Base-by-base conservation (phyloP, 2,888 invertebrate genomes). In the Oithona nana region DNA sequence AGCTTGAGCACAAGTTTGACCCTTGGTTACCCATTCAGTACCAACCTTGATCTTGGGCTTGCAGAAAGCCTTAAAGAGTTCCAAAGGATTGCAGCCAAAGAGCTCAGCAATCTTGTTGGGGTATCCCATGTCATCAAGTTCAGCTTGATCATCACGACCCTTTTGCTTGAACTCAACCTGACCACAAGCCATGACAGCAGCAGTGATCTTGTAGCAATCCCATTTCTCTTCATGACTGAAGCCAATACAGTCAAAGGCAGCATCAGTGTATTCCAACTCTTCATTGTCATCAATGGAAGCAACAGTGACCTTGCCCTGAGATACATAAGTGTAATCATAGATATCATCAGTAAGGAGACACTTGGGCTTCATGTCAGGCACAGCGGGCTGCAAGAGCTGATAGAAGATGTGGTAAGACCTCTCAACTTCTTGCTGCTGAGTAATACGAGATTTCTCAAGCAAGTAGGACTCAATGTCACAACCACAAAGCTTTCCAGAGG, bases 321-420 rank as follows among this genome's bases (percentile, higher is more conserved):
- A 82, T 73, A 90, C 81, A 81, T 86, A 88, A 79, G 82, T 77
- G 80, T 90, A 93, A 74, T 86, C 84, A 75, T 78, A 75, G 76
- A 87, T 76, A 78, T 88, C 82, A 75, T 86, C 80, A 73, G 81
- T 80, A 72, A 88, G 80, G 73, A 82, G 75, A 49, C 64, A 61
- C 56, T 31, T 61, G 55, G 22, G n/a, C 48, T 51, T 57, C 54
- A 62, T 39, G 51, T 64, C 30, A 60, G 62, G 24, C 39, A 49
- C 57, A 64, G 29, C 63, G n/a, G 49, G 65, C 62, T 65, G 64
- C 1, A 55, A 39, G 20, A 59, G 28, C 78, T 97, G 97, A 83
- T 98, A 98, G 88, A 98, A 99, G 78, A 98, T 97, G 78, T 98
- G 98, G 83, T 98, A 98, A 70, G 95, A 97, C 76, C 98, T 86